Base-by-base conservation (phyloP, 2,888 invertebrate genomes). In the Sesia bembeciformis region DNA sequence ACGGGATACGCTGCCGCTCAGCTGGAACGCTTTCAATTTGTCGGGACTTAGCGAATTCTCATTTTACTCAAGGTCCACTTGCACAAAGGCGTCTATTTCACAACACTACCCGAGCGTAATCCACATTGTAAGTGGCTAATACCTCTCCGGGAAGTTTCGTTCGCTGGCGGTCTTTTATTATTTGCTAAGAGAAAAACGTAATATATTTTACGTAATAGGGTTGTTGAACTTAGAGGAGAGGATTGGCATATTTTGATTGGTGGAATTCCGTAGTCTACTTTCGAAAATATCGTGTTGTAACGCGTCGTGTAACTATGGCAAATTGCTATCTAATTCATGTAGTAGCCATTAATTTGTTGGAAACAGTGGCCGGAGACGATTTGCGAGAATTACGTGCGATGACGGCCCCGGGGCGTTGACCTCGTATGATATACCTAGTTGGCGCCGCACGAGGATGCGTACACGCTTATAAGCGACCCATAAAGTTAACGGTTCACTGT, bases 11-110 rank as follows among this genome's bases (percentile, higher is more conserved):
- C 68, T 66, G 66, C 64, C 70, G 70, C 72, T 71, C 70, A 67
- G 66, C 65, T 67, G 71, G 73, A 76, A 74, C 74, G 75, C 71
- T 61, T 78, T 78, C 74, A 78, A 78, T 77, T 78, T 77, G 68
- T 72, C 70, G 73, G 72, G 76, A 72, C 74, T 76, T 72, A 75
- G 72, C 71, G 70, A 72, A 66, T 67, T 65, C 66, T 65, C 65
- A 66, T 66, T 67, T 64, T 68, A 63, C 72, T 72, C 71, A 70
- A 74, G 75, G 74, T 76, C 76, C 74, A 71, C 60, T 62, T 56
- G 63, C 70, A 77, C 75, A 78, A 77, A 77, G 73, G 68, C 66
- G 64, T 67, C 69, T 70, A 70, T 76, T 76, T 70, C 75, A 69
- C 68, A 68, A 69, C 69, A 73, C 68, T 68, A 65, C 56, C 67